Evolutionary conservation across 92 coral and sea anemone genomes (phyloP).

Genomic region (Nematostella vectensis): DNA sequence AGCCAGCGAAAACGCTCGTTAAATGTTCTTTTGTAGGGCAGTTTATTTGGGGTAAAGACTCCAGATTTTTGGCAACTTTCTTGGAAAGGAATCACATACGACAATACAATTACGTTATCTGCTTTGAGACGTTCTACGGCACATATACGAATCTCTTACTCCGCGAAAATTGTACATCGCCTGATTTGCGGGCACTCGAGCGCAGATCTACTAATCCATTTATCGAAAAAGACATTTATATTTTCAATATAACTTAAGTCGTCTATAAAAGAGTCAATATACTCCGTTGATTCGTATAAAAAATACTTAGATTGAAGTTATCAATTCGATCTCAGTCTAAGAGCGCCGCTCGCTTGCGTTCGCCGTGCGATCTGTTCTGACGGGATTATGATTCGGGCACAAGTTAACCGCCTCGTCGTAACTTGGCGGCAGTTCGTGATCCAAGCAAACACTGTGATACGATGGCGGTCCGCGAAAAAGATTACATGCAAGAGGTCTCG

Average conservation of each 20-base stretch:
- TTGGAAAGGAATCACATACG: too few species aligned
- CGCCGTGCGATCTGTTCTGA: not conserved
- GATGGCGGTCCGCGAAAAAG: slow-evolving; percentile 34
- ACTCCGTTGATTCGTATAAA: not conserved
- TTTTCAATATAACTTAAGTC: slow-evolving; percentile 13
- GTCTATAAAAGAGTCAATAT: slow-evolving; percentile 1
- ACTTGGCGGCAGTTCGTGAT: slow-evolving; percentile 49
- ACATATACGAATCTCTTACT: too few species aligned
- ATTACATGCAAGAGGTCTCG: slow-evolving; percentile 10
- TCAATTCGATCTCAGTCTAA: slow-evolving; percentile 3
- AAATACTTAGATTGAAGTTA: not conserved
- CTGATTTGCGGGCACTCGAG: not conserved
- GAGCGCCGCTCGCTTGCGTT: not conserved
- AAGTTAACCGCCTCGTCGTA: slow-evolving; percentile 44
- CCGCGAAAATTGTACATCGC: not conserved
- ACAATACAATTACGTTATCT: too few species aligned
- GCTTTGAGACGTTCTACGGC: too few species aligned
- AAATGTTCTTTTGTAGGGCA: slow-evolving; percentile 11
- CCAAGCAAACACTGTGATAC: slow-evolving; percentile 42
- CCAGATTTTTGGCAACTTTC: not conserved
- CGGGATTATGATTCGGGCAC: slow-evolving; percentile 6
- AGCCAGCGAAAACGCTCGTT: slow-evolving; percentile 1
- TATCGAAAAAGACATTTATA: slow-evolving; percentile 2
- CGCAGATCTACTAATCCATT: not conserved
- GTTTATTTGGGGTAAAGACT: not conserved